Conservation (phyloP, 2,113 vertebrate species). For the Urocolius indicus region DNA sequence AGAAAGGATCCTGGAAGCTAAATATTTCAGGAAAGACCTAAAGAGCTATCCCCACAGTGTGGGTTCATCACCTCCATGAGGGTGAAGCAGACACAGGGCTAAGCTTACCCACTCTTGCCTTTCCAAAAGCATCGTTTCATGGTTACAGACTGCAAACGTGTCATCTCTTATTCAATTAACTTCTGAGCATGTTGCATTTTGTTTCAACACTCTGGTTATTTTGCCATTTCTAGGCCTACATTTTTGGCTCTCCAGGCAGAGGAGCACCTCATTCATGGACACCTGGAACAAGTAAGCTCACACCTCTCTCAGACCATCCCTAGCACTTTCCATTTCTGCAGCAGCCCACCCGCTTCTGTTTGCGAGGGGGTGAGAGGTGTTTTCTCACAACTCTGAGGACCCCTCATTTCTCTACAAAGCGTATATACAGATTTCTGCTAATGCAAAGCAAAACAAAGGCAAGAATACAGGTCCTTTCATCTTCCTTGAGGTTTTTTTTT, state of each 20-base stretch:
- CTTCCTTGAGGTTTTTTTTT: neutral
- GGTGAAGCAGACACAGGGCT: neutral
- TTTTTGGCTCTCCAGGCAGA: neutral
- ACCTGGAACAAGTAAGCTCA: neutral
- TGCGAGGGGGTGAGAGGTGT: neutral
- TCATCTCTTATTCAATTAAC: neutral
- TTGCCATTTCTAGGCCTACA: neutral
- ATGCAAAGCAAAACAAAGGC: neutral
- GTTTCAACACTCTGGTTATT: accelerated
- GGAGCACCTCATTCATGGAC: neutral
- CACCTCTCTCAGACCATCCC: neutral
- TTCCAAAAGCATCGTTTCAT: neutral
- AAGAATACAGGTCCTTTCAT: neutral
- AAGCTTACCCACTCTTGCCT: neutral
- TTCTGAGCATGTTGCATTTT: neutral
- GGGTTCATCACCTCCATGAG: neutral
- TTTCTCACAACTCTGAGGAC: neutral
- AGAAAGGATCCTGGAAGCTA: neutral
- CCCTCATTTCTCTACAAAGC: neutral
- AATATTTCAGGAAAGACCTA: neutral
- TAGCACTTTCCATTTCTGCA: neutral
- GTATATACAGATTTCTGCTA: neutral
- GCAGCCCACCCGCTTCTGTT: neutral
- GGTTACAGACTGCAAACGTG: neutral
- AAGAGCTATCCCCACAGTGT: neutral